These are phyloP conservation scores for Tychaedon coryphoeus DNA, from an alignment of 2,113 vertebrate genomes.

Conservation along the genomic window DNA sequence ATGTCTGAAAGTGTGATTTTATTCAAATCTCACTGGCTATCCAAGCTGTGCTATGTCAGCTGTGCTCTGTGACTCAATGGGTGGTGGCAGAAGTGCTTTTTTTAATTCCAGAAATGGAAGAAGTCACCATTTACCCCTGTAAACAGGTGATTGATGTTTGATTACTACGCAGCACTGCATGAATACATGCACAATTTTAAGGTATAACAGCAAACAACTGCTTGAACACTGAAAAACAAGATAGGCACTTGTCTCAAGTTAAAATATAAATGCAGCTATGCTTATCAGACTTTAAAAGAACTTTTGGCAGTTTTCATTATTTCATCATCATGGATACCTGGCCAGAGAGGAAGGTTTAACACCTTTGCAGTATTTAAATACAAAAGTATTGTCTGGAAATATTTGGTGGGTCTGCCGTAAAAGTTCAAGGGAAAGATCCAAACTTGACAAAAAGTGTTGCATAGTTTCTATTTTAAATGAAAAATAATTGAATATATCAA, in stretches of 20 bases:
- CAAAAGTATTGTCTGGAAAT: background rate
- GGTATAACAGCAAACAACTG: background rate
- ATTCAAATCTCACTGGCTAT: background rate
- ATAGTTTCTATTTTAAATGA: background rate
- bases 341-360: background rate
- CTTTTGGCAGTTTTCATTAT: background rate
- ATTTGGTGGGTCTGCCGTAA: background rate
- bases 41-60: background rate
- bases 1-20: background rate
- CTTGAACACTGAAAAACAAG: background rate
- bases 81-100: background rate
- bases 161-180: background rate
- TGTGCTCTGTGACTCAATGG: background rate
- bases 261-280: background rate
- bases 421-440: background rate
- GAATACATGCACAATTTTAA: background rate
- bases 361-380: background rate
- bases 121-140: background rate
- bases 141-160: background rate
- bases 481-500: background rate
- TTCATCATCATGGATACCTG: rapidly evolving
- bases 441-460: background rate
- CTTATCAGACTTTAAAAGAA: background rate
- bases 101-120: background rate
- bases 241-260: background rate